These are phyloP conservation scores for Scaptomyza pallida DNA, from an alignment of 1,140 invertebrate species.

Conservation along the genomic window DNA sequence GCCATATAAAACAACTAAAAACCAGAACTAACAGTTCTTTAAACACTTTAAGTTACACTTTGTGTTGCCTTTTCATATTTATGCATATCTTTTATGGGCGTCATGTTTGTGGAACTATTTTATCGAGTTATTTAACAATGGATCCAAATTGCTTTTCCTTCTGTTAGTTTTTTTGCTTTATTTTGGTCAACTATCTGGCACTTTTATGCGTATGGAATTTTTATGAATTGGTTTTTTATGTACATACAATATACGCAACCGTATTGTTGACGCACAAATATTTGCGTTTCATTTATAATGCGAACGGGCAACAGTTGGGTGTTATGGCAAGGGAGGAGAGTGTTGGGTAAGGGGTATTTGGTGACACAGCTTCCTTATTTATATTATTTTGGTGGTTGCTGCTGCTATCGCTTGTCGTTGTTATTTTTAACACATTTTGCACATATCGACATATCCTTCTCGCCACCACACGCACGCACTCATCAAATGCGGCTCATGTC, in stretches of 20 bases:
- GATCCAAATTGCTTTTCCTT: slow-evolving; percentile 1
- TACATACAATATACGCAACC: background rate
- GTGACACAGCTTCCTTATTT: slow-evolving; percentile 29
- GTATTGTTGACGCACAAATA: slow-evolving; percentile 71
- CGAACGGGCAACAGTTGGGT: background rate
- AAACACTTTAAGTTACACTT: background rate
- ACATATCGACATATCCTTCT: no score
- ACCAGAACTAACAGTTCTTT: background rate
- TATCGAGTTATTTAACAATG: slow-evolving; percentile 23
- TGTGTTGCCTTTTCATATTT: background rate
- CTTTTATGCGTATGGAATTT: slow-evolving; percentile 49
- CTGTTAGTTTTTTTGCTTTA: no score
- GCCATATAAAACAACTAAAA: background rate
- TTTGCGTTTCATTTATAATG: slow-evolving; percentile 74
- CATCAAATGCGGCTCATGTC: slow-evolving; percentile 42
- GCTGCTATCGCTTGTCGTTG: background rate
- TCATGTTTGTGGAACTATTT: background rate
- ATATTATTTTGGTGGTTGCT: slow-evolving; percentile 2
- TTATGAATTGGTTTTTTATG: slow-evolving; percentile 57
- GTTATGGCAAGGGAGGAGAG: no score
- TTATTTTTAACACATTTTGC: slow-evolving; percentile 57
- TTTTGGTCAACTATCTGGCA: slow-evolving; percentile 10
- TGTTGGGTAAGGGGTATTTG: background rate
- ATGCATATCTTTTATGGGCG: background rate
- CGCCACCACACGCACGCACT: background rate